A percentile compares a stretch with the other conserved stretches of the same genome.
phyloP scores from a whole-genome alignment of 2,888 invertebrate species.

The Papilio elwesi region DNA sequence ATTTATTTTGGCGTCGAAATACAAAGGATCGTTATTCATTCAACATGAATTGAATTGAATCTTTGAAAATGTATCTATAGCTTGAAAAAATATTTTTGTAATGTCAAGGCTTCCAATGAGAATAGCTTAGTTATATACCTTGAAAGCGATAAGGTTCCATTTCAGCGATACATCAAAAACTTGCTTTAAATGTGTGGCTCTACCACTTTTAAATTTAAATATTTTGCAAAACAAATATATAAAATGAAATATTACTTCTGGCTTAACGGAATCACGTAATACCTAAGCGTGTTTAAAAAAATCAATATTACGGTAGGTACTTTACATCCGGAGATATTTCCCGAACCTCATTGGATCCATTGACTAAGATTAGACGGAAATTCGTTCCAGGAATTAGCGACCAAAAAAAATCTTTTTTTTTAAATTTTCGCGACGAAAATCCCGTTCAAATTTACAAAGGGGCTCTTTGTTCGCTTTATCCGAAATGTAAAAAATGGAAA shows the following conservation, averaged over 20 bases:
- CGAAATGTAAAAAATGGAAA: neutral
- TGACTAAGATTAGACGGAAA: constrained; percentile 29
- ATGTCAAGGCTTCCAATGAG: no score
- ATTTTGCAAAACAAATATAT: neutral
- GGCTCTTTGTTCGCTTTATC: constrained; percentile 8
- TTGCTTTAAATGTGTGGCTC: no score
- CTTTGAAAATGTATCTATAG: no score
- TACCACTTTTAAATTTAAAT: no score
- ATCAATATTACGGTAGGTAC: constrained; percentile 20
- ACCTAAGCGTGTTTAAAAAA: constrained; percentile 24
- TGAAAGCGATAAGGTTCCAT: no score
- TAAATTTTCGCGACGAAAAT: constrained; percentile 12
- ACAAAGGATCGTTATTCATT: no score
- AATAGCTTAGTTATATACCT: no score
- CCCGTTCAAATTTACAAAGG: constrained; percentile 3
- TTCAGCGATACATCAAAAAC: no score
- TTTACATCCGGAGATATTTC: constrained; percentile 5
- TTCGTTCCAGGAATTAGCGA: constrained; percentile 7
- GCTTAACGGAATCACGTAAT: constrained; percentile 2
- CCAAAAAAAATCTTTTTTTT: constrained; percentile 11
- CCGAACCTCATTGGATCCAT: constrained; percentile 13
- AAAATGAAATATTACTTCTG: constrained; percentile 12
- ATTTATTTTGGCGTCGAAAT: neutral
- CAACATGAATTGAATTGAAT: no score
- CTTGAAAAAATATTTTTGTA: no score